phyloP scores from a whole-genome alignment of 2,113 vertebrate genomes.

The Zonotrichia leucophrys region DNA sequence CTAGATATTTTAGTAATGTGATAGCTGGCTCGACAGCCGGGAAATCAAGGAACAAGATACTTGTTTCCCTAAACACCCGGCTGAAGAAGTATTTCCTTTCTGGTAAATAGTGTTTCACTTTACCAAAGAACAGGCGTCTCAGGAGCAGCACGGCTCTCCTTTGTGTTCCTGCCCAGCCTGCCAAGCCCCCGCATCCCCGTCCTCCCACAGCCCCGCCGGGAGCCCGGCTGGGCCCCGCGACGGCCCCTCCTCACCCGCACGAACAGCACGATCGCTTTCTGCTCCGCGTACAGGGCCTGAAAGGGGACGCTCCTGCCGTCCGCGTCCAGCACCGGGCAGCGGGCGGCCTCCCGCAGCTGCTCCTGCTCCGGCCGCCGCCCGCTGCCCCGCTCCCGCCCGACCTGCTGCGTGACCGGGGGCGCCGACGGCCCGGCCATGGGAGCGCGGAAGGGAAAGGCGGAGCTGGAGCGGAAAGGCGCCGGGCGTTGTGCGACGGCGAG shows the following conservation, averaged over 20 bases:
- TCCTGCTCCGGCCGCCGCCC: background rate
- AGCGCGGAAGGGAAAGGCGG: background rate
- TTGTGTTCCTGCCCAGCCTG: fast-evolving
- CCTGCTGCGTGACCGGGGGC: slow-evolving; percentile 78
- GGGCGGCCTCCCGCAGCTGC: slow-evolving; percentile 54
- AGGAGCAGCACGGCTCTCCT: background rate
- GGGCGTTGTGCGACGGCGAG: background rate
- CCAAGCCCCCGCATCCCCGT: fast-evolving
- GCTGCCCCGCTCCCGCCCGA: slow-evolving; percentile 8
- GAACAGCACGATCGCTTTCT: slow-evolving; percentile 84
- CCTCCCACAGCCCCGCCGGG: background rate
- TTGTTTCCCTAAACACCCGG: background rate
- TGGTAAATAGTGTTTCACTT: background rate
- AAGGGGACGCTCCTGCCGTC: slow-evolving; percentile 74
- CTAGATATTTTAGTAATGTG: background rate
- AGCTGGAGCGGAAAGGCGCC: background rate
- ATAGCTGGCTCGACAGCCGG: background rate
- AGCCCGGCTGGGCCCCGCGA: background rate
- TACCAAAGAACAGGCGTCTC: background rate
- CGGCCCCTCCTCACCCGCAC: slow-evolving; percentile 84
- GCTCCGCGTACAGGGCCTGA: slow-evolving; percentile 76
- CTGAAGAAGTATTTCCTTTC: background rate
- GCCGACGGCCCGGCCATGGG: slow-evolving; percentile 40
- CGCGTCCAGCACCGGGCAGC: slow-evolving; percentile 75
- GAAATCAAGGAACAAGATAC: background rate